Base-by-base conservation (phyloP, 2,888 invertebrate genomes). In the Nephrocerus scutellatus region DNA sequence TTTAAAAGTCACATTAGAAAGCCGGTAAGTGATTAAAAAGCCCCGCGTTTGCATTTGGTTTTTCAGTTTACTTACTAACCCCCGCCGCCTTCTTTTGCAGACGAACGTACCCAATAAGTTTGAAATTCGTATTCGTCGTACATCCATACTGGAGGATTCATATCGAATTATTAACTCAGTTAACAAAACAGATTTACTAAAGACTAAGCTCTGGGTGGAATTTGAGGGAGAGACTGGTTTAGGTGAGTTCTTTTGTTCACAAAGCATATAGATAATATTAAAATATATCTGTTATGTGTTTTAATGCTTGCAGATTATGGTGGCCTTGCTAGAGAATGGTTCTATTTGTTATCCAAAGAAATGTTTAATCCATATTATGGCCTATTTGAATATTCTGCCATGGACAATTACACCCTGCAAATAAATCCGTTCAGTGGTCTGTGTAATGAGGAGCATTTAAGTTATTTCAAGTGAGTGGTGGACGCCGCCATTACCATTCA, bases 361-460 rank as follows among this genome's bases (percentile, higher is more conserved):
- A 96, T 98, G 93, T 98, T 98, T 72, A 98, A 98, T 75, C 98
- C 98, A 0, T 98, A 97, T 70, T 98, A 98, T 71, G 97, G 97
- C 0, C 77, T 98, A 37, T 98, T 98, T 73, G 97, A 98, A 72
- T 98, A 98, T 75, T 96, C 96, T 2, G 97, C 97, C 5, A 95
- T 95, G 96, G 97, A 97, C 69, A 96, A 96, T 73, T 97, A 97
- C 70, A 97, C 97, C 14, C 76, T 98, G 36, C 97, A 98, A 79
- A 96, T 98, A 55, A 98, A 98, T 72, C 95, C 97, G 44, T 85
- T 89, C 68, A 97, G 96, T 46, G 97, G 95, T 22, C 76, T 96
- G 44, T 95, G 95, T 69, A 97, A 96, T 66, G 96, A 97, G 69
- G 95, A 97, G 59, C 97, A 98, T 69, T 76, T 97, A 45, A 85